phyloP scores from a whole-genome alignment of 2,113 vertebrate genomes.

The Girardinichthys multiradiatus region DNA sequence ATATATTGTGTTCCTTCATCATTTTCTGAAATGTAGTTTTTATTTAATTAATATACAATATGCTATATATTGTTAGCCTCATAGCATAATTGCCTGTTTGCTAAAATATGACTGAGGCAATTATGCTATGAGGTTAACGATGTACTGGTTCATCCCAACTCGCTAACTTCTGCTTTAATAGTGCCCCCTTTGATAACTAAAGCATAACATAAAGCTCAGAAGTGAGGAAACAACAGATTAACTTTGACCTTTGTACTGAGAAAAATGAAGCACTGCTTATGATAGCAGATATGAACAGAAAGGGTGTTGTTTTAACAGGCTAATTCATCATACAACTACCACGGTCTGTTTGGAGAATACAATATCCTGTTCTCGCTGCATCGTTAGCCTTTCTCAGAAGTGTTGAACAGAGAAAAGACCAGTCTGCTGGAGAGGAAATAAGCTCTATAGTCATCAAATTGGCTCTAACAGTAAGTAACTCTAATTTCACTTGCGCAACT shows the following conservation, averaged over 20 bases:
- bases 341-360: neutral
- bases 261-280: neutral
- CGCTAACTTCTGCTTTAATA: no score
- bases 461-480: slow-evolving; percentile 54
- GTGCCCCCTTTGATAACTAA: no score
- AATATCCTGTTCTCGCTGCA: slow-evolving; percentile 22
- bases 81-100: no score
- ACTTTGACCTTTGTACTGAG: neutral
- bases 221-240: neutral
- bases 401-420: slow-evolving; percentile 23
- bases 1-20: no score
- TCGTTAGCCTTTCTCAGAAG: slow-evolving; percentile 40
- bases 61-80: no score
- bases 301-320: neutral
- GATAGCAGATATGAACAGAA: neutral
- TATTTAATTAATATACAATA: no score
- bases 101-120: no score
- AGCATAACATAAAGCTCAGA: no score
- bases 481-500: slow-evolving; percentile 34
- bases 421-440: slow-evolving; percentile 37
- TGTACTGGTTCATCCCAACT: no score
- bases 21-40: no score
- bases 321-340: slow-evolving; percentile 22
- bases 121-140: no score
- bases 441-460: slow-evolving; percentile 43